Evolutionary conservation across 35 echinoderm and acorn worm genomes (phyloP).

Genomic region (Ptychodera flava): DNA sequence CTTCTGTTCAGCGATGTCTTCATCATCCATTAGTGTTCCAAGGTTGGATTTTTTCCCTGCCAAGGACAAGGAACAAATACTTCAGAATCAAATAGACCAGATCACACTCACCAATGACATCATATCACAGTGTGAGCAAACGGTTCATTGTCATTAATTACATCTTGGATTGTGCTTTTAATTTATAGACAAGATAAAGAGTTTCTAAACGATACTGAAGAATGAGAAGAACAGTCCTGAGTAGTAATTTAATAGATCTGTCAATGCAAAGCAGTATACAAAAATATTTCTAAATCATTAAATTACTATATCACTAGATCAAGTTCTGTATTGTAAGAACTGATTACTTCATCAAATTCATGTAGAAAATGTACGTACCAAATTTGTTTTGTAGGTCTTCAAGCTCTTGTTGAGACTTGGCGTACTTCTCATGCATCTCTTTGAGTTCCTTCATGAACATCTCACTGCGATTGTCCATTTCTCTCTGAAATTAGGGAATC

Average conservation of each 20-base stretch:
- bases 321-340: no score
- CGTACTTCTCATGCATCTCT: slow-evolving; percentile 92
- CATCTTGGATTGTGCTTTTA: no score
- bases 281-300: no score
- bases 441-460: slow-evolving; percentile 99
- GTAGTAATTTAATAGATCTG: no score
- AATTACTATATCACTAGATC: no score
- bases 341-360: no score
- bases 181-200: no score
- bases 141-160: no score
- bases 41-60: slow-evolving; percentile 80
- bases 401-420: slow-evolving; percentile 63
- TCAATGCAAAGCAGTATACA: no score
- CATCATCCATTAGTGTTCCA: slow-evolving; percentile 85
- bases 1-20: slow-evolving; percentile 76
- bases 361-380: neutral
- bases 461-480: slow-evolving; percentile 84
- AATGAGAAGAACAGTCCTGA: slow-evolving; percentile 23
- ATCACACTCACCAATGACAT: no score
- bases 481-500: slow-evolving; percentile 30
- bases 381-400: slow-evolving; percentile 55
- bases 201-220: slow-evolving; percentile 33
- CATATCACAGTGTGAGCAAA: no score
- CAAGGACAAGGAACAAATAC: neutral
- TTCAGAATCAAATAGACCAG: neutral